Evolutionary conservation across 1,140 invertebrate species (phyloP).

Genomic region (Nephotettix cincticeps): DNA sequence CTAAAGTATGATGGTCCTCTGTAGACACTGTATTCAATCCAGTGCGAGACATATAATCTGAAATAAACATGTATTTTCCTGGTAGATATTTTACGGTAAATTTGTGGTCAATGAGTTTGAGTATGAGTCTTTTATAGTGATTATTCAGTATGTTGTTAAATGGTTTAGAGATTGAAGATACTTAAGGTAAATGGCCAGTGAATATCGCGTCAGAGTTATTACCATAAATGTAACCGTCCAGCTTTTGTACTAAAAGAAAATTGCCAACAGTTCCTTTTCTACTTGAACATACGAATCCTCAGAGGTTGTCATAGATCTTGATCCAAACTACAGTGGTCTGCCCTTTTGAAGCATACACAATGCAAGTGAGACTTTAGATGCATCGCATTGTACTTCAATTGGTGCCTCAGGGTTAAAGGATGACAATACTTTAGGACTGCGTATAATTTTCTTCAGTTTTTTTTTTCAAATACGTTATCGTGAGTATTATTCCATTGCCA

Average conservation of each 20-base stretch:
- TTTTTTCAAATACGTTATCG: conserved; percentile 25
- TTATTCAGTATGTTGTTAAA: conserved; percentile 43
- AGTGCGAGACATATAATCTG: conserved; percentile 28
- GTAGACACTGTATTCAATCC: conserved; percentile 41
- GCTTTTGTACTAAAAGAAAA: conserved; percentile 47
- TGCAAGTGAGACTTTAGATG: conserved; percentile 37
- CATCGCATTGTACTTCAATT: conserved; percentile 37
- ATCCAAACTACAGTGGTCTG: conserved; percentile 40
- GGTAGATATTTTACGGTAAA: conserved; percentile 48
- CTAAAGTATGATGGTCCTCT: conserved; percentile 38
- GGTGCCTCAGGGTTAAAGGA: conserved; percentile 31
- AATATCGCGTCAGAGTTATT: conserved; percentile 41
- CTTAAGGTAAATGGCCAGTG: conserved; percentile 51
- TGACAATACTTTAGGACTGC: conserved; percentile 26
- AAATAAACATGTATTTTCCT: not conserved
- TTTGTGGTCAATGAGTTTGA: conserved; percentile 44
- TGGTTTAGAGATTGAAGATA: conserved; percentile 47
- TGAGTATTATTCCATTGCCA: conserved; percentile 37
- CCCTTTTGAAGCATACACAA: conserved; percentile 39
- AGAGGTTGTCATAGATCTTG: conserved; percentile 42
- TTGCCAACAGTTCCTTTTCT: too few relatives aligned
- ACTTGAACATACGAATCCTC: too few relatives aligned
- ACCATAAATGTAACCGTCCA: conserved; percentile 44
- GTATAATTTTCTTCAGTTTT: conserved; percentile 34
- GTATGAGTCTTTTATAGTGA: conserved; percentile 42